Base-by-base conservation (phyloP, 2,797 vertebrate genomes). In the Gobionotothen gibberifrons region DNA sequence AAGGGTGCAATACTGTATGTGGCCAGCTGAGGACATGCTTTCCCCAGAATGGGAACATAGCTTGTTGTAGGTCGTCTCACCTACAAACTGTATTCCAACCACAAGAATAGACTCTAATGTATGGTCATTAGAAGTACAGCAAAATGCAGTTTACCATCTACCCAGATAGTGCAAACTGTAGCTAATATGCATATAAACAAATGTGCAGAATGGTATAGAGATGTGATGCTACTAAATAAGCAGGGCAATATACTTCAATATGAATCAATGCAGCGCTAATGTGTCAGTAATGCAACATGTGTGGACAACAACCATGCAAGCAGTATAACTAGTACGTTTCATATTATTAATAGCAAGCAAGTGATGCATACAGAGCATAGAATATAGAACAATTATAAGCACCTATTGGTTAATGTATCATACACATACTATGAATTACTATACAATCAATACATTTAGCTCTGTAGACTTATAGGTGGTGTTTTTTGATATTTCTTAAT, bases 21-120 rank as follows among this genome's bases (percentile, higher is more conserved):
- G 88, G 22, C 93, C 94, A 95, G 90, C 56, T 69, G 94, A 93
- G 93, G 93, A 85, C 93, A 90, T 92, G 83, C 93, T 94, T 91
- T 91, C 91, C 92, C 85, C 71, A 94, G 83, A 90, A 69, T 87
- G 88, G 69, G 74, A 79, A 67, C 53, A 21, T 26, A 68, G 63
- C 71, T 68, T 77, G 32, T 9, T 36, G 32, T 29, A 62, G 68
- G 56, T 53, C 57, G 29, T 39, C 32, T 74, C 67, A 63, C 29
- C 21, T 62, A 62, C 48, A 26, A 32, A 46, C 43, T 64, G 29
- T 71, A 65, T 68, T 56, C 70, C 29, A 74, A 60, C 36, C 43
- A 14, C 54, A 19, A 15, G 19, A 73, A 26, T 26, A 26, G 26
- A 26, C 26, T 26, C 26, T 26, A 26, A 26, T 5, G 26, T 26